Percentiles rank a stretch among this genome's conserved stretches.
phyloP scores from a whole-genome alignment of 2,113 vertebrate species.

The Nibea albiflora region DNA sequence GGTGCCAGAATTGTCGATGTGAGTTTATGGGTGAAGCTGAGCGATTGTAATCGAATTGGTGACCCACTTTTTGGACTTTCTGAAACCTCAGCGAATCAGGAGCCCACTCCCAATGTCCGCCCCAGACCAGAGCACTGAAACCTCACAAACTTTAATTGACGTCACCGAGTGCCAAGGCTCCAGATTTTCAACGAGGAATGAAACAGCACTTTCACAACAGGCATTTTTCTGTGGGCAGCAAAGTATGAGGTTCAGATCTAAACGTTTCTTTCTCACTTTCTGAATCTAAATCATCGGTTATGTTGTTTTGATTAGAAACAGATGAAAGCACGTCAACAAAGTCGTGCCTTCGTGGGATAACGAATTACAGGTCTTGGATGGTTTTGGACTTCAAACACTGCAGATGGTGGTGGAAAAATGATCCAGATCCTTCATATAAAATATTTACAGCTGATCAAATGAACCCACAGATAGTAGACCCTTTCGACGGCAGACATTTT shows the following conservation, averaged over 20 bases:
- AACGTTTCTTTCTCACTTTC: neutral
- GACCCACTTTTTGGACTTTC: neutral
- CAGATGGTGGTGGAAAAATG: too few relatives aligned
- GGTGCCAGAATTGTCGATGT: slow-evolving; percentile 8
- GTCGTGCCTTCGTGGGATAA: neutral
- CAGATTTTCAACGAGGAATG: neutral
- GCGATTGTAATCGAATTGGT: neutral
- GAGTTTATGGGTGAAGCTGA: slow-evolving; percentile 10
- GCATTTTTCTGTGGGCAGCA: slow-evolving; percentile 6
- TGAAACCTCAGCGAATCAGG: neutral
- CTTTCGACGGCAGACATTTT: too few relatives aligned
- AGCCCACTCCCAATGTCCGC: neutral
- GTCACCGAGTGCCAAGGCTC: neutral
- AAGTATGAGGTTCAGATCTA: neutral
- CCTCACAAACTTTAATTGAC: neutral
- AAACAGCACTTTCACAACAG: slow-evolving; percentile 17
- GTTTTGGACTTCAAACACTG: neutral
- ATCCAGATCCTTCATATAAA: too few relatives aligned
- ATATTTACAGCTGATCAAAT: too few relatives aligned
- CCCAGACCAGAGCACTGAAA: neutral
- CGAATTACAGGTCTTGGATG: neutral
- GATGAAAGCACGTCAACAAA: neutral
- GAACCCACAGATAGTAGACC: too few relatives aligned
- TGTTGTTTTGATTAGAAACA: neutral
- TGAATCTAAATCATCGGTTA: neutral